Conservation (phyloP, 1,140 invertebrate genomes). For the Bilobella aurantiaca region DNA sequence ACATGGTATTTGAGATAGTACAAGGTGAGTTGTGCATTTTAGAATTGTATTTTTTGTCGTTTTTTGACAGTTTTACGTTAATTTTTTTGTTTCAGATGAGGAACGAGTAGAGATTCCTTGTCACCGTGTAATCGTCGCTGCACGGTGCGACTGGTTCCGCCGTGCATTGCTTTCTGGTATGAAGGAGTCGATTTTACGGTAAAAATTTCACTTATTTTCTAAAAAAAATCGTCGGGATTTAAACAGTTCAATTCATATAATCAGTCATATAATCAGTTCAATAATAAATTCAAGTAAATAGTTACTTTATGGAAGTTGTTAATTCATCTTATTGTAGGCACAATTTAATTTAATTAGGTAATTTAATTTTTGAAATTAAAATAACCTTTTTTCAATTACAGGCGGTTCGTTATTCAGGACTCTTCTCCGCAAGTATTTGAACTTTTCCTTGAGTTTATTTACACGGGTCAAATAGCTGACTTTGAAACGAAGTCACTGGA, state of each 20-base stretch:
- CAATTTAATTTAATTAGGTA: background rate
- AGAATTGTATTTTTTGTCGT: background rate
- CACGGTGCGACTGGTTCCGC: slow-evolving; percentile 59
- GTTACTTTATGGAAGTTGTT: no score
- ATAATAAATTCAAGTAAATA: no score
- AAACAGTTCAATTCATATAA: no score
- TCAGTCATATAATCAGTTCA: no score
- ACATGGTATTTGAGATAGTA: slow-evolving; percentile 57
- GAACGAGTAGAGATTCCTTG: slow-evolving; percentile 41
- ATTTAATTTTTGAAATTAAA: slow-evolving; percentile 18
- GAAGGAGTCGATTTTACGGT: slow-evolving; percentile 59
- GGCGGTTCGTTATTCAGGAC: slow-evolving; percentile 57
- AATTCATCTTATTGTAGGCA: no score
- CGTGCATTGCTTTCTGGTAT: slow-evolving; percentile 57
- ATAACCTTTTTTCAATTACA: slow-evolving; percentile 38
- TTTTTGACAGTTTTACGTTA: background rate
- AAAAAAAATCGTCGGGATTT: no score
- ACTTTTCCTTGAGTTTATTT: slow-evolving; percentile 53
- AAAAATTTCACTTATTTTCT: no score
- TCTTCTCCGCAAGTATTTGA: slow-evolving; percentile 52
- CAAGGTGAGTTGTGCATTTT: slow-evolving; percentile 37
- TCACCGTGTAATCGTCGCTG: slow-evolving; percentile 55
- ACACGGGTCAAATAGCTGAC: slow-evolving; percentile 48
- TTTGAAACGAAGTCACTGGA: slow-evolving; percentile 44
- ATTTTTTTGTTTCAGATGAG: slow-evolving; percentile 12